Evolutionary conservation across 37 sponge, comb jelly and placozoan species (phyloP).

Genomic region (Bolinopsis microptera): DNA sequence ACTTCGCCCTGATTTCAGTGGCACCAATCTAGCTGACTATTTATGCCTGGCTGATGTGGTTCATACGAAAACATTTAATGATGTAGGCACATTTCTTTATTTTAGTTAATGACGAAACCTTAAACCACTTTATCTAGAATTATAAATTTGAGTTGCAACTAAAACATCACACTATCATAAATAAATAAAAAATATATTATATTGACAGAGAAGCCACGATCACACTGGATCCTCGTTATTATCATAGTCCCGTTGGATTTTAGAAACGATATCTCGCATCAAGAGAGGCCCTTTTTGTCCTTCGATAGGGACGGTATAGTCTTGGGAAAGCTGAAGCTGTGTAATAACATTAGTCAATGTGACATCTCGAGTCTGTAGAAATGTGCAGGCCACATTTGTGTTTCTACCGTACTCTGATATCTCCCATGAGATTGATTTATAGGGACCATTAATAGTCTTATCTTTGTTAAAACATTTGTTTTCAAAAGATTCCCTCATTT

Average conservation of each 20-base stretch:
- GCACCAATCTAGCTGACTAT: no score
- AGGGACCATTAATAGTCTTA: background rate
- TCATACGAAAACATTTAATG: no score
- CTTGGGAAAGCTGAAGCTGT: background rate
- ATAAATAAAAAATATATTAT: no score
- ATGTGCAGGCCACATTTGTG: background rate
- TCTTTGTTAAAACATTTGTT: constrained; percentile 17
- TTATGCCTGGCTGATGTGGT: no score
- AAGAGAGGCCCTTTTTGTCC: background rate
- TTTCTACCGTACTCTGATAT: background rate
- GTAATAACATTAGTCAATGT: background rate
- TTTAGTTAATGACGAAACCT: no score
- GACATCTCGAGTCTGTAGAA: background rate
- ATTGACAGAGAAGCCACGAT: no score
- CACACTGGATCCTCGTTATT: background rate
- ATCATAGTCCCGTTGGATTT: background rate
- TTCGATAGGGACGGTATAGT: background rate
- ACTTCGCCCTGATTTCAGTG: no score
- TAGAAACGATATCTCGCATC: background rate
- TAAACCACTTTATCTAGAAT: no score
- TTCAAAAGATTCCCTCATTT: background rate
- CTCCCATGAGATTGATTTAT: background rate
- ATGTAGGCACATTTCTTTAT: no score
- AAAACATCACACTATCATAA: no score
- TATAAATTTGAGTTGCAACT: no score